Evolutionary conservation across 2,888 invertebrate species (phyloP), one percentile per base, ranked within the genome.

Genomic region (Megaustenia siamemsis): DNA sequence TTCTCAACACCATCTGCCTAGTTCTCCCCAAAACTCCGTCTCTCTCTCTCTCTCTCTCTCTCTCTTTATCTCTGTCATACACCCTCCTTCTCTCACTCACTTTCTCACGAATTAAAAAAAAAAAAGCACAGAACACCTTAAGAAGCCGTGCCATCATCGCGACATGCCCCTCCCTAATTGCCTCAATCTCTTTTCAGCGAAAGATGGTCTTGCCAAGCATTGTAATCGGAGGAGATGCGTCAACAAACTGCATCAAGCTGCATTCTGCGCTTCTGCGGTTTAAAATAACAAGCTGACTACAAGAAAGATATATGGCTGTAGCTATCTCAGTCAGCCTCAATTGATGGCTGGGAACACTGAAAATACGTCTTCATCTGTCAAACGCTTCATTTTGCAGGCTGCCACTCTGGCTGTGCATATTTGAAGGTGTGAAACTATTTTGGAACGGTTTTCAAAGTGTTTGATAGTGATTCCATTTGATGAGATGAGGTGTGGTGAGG

Each of bases 171-270:
- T 12, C 18, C 28, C n/a, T 45, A 66, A 32, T 28, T 43, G 35
- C 45, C 80, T 10, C 60, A 18, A 28, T 38, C 53, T 15, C 35
- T 40, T 77, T 77, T 24, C 38, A 21, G 35, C 35, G 35, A 4
- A 15, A 12, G 35, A 66, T 66, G 18, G 32, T 12, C 53, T n/a
- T 53, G 32, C 28, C 49, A 75, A 35, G n/a, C 28, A 35, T 28
- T 35, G 49, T 75, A 75, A 53, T 15, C 3, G 5, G 49, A 75
- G 53, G 28, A 28, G 35, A 28, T 35, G 6, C 3, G n/a, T 32
- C n/a, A 35, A 49, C 75, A 43, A 49, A 49, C 75, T 49, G 75
- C 63, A 28, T 38, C 63, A 35, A 32, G 18, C 35, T 66, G 66
- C 66, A 66, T 56, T 6, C 38, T 66, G 18, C 32, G 38, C 3